Evolutionary conservation across 2,797 vertebrate genomes (phyloP), one percentile per base, ranked within the genome.

Genomic region (Ptychadena robeensis): DNA sequence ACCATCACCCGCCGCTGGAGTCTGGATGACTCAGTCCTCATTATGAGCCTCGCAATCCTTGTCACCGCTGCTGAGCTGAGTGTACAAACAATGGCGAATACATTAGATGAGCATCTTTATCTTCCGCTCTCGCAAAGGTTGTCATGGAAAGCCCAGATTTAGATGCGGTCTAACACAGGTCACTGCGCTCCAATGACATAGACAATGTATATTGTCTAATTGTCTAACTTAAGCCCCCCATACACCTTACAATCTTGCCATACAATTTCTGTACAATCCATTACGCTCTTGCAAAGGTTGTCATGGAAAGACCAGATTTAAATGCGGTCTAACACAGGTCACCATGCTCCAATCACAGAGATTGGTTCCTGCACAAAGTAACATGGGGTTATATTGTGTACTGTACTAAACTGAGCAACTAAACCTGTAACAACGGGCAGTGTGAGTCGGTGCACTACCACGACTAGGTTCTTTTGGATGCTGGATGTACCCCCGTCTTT

Each of bases 91-190:
- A 30, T 40, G 8, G 18, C 31, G 77, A 80, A 80, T 79, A 71
- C 34, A 80, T 80, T 80, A 63, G 25, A 40, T 1, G 14, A 4
- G 48, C 34, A 40, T 37, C 77, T 40, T 70, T 63, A 80, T 35
- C 30, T 35, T n/a, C 32, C 18, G 15, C 22, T 53, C 53, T 59
- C 11, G 77, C 67, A 61, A 38, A 70, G 67, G 48, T 71, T 71
- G 48, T 71, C 34, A 71, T 71, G 77, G 66, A 71, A 70, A 71
- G 69, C n/a, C 63, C 18, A 63, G 38, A 69, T 37, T 37, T 71
- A 67, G 35, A 70, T 63, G 67, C 65, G 4, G 63, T 18, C 12
- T 34, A 64, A 48, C 40, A 35, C 31, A 48, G 32, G 32, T n/a
- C n/a, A n/a, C n/a, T n/a, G n/a, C n/a, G n/a, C n/a, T n/a, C n/a